Conservation (phyloP, 2,113 vertebrate species). For the Otocyon megalotis region DNA sequence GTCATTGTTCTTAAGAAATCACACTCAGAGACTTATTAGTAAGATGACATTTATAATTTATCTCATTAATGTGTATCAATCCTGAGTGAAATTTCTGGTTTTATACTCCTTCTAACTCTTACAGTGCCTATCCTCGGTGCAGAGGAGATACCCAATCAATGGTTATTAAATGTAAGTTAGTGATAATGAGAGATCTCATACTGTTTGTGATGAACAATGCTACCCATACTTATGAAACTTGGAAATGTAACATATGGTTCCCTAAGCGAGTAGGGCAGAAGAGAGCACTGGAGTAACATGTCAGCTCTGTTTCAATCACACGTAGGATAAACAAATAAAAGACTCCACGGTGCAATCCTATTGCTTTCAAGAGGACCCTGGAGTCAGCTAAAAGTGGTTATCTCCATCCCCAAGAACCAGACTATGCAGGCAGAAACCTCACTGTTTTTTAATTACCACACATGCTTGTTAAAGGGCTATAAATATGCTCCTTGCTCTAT, state of each 20-base stretch:
- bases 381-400: neutral
- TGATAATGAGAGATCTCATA: neutral
- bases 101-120: neutral
- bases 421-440: neutral
- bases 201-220: constrained; percentile 11
- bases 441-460: constrained; percentile 50
- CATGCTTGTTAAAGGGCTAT: neutral
- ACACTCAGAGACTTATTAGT: neutral
- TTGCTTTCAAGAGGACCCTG: constrained; percentile 36
- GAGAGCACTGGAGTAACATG: neutral
- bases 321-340: constrained; percentile 6
- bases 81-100: neutral
- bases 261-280: neutral
- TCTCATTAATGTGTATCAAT: neutral
- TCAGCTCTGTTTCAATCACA: constrained; percentile 48
- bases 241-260: neutral
- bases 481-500: neutral
- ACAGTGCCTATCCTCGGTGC: neutral
- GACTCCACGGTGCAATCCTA: neutral
- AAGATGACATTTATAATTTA: neutral
- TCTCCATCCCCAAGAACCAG: constrained; percentile 14
- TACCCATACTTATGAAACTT: constrained; percentile 42
- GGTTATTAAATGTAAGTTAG: neutral
- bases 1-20: neutral
- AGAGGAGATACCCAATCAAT: neutral